Base-by-base conservation (phyloP, 2,797 vertebrate genomes). In the Alfaro cultratus region DNA sequence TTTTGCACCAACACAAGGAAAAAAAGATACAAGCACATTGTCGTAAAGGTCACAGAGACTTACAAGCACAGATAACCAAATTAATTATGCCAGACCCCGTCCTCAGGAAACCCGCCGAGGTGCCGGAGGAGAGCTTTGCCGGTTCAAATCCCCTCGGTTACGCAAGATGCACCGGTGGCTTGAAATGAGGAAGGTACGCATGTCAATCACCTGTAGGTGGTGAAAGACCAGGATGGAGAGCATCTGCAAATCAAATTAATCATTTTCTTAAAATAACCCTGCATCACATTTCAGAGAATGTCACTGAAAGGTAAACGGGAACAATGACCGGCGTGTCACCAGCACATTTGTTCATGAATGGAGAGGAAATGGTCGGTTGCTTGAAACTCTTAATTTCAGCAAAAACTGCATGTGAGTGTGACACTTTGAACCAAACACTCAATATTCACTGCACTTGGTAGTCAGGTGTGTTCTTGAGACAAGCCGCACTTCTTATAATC, bases 31-130 rank as follows among this genome's bases (percentile, higher is more conserved):
- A 90, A 91, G 86, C 76, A 90, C 90, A 94, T 93, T 94, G 86
- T 93, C 81, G 91, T 90, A 93, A 96, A 96, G 96, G 96, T 96
- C 96, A 93, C 79, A 3, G 78, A 82, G 93, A 95, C 94, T 93
- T 94, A 95, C 93, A 95, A 88, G 93, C 89, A 81, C 80, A 88
- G 94, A 95, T 95, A 95, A 93, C 91, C 88, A 90, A 93, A 94
- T 95, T 94, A 95, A 95, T 95, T 94, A 95, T 94, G 93, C 91
- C 78, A 75, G 85, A 82, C 82, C 62, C 53, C 82, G 83, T 88
- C 85, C 81, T 85, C 53, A 57, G 83, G 80, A 92, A 86, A 82
- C 85, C 71, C 39, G 78, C 74, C 68, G 49, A 81, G 84, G 91
- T 87, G 85, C 84, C 79, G 84, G 87, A 89, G 85, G 86, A 86